Evolutionary conservation across 2,113 vertebrate genomes (phyloP), one percentile per base, ranked within the genome.

Genomic region (Nothobranchius furzeri): DNA sequence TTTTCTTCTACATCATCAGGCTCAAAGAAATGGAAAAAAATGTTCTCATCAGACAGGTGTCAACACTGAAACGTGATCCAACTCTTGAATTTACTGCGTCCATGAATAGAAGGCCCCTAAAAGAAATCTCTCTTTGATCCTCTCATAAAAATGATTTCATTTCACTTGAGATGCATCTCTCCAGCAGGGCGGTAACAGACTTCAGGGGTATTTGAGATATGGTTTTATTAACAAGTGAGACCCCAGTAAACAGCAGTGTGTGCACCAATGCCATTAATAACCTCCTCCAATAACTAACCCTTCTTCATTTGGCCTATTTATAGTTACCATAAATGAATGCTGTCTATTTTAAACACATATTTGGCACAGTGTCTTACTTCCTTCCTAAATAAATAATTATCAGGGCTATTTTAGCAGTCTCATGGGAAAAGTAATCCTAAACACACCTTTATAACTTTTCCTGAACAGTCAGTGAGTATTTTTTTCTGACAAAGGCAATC

Each of bases 271-370:
- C 84, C 87, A 88, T 88, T 90, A 90, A 91, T 91, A 91, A 47
- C 60, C 9, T 45, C 12, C 51, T 64, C 42, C 51, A 37, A 75
- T 73, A 80, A 78, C 66, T 79, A 85, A 77, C 76, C 85, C 52
- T 72, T 52, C 77, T 76, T 67, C 78, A 79, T 79, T 82, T 73
- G 73, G 64, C 82, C 85, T 92, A 88, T 91, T 91, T 90, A 81
- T 88, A 92, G 43, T 60, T 50, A 42, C 85, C 79, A 87, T 90
- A 82, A 90, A 88, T 88, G 83, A 78, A 72, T 81, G 73, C 54
- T 59, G 60, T 85, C 85, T 92, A 88, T 90, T 90, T 89, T 83
- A 85, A 69, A 57, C 15, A 65, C 64, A 43, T 64, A 74, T 77
- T 84, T 87, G 85, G 86, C 81, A 76, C 47, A 50, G 52, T 30